Evolutionary conservation across 1,140 invertebrate species (phyloP).

Genomic region (Frieseomelitta varia): DNA sequence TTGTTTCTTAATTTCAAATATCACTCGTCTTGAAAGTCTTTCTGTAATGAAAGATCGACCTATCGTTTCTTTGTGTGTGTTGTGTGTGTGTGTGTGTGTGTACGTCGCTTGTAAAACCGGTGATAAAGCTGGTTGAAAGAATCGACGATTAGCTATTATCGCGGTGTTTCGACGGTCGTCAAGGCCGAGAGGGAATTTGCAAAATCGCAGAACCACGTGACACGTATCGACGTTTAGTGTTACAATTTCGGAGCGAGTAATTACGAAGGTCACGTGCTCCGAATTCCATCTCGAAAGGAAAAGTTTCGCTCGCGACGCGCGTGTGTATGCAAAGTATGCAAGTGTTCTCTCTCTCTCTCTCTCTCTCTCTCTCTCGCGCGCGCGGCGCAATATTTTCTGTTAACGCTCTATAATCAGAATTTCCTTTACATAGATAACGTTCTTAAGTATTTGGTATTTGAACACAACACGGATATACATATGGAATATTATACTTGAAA

Average conservation of each 20-base stretch:
- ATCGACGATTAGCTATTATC: slow-evolving; percentile 1
- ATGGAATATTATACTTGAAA: no score
- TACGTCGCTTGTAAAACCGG: background rate
- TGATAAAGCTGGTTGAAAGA: background rate
- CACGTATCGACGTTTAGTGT: background rate
- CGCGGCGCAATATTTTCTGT: background rate
- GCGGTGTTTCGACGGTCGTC: slow-evolving; percentile 5
- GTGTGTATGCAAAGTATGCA: background rate
- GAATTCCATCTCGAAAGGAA: slow-evolving; percentile 33
- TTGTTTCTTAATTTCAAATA: no score
- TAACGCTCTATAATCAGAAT: no score
- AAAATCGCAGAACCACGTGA: slow-evolving; percentile 1
- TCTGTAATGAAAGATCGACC: no score
- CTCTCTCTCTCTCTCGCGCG: no score
- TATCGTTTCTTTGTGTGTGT: no score
- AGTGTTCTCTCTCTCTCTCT: background rate
- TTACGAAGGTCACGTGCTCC: background rate
- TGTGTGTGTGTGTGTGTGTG: no score
- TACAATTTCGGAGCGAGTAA: slow-evolving; percentile 1
- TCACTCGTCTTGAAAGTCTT: no score
- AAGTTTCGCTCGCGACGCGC: background rate
- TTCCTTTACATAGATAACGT: no score
- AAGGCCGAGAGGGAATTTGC: slow-evolving; percentile 1
- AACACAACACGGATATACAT: no score
- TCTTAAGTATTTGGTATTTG: no score